Conservation (phyloP, 2,888 invertebrate genomes). For the Nasonovia ribisnigri region DNA sequence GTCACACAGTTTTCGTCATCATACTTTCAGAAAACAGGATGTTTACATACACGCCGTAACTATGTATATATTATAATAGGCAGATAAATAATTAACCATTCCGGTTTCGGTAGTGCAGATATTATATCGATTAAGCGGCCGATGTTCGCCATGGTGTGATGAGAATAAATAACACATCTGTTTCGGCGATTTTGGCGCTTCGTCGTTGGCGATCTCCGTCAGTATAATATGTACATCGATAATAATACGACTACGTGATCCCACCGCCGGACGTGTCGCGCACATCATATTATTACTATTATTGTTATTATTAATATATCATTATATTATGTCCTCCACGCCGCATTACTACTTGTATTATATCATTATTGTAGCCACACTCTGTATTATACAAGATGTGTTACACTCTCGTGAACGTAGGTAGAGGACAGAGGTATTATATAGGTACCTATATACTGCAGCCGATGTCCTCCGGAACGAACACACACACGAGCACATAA, state of each 20-base stretch:
- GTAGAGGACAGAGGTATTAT: background rate
- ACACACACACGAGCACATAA: background rate
- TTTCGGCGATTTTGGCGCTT: conserved; percentile 5
- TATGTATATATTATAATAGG: background rate
- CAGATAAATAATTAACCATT: background rate
- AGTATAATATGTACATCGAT: background rate
- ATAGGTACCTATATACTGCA: background rate
- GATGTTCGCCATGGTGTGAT: background rate
- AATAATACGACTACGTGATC: background rate
- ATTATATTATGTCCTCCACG: conserved; percentile 19
- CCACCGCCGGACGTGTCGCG: background rate
- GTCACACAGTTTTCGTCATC: background rate
- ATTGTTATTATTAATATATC: conserved; percentile 10
- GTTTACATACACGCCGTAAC: background rate
- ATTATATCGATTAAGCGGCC: background rate
- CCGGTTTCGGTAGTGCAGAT: background rate
- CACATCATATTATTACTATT: background rate
- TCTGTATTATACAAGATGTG: background rate
- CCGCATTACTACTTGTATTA: background rate
- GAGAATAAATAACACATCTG: conserved; percentile 3
- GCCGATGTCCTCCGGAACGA: conserved; percentile 24
- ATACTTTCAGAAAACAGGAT: background rate
- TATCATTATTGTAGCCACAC: background rate
- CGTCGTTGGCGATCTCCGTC: conserved; percentile 7
- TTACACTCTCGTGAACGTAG: background rate